A percentile compares a stretch with the other conserved stretches of the same genome.
Evolutionary conservation across 2,113 vertebrate genomes (phyloP).

Genomic region (Spea bombifrons): DNA sequence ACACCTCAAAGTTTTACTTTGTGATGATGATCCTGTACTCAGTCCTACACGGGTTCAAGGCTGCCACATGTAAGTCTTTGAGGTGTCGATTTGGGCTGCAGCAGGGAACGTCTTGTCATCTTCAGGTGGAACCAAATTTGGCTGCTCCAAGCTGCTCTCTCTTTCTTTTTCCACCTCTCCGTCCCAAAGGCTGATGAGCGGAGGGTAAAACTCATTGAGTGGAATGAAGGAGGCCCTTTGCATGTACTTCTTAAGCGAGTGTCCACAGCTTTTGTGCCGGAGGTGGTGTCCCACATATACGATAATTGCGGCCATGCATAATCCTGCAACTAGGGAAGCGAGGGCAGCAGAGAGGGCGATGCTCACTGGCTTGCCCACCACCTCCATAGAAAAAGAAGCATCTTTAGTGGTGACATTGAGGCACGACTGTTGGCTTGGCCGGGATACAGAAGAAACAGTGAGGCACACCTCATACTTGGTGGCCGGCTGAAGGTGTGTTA

Average conservation of each 20-base stretch:
- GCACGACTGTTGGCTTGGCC: conserved; percentile 61
- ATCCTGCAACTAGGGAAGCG: conserved; percentile 72
- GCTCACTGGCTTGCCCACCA: conserved; percentile 63
- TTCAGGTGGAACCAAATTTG: conserved; percentile 19
- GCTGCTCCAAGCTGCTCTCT: conserved; percentile 56
- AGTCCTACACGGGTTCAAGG: conserved; percentile 10
- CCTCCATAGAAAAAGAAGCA: conserved; percentile 65
- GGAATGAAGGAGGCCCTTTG: conserved; percentile 74
- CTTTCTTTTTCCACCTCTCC: conserved; percentile 73
- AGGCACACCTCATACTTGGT: conserved; percentile 73
- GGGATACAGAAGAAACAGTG: conserved; percentile 55
- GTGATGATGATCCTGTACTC: neutral
- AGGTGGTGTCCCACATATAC: conserved; percentile 69
- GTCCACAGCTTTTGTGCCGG: conserved; percentile 67
- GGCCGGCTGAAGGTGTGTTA: conserved; percentile 74
- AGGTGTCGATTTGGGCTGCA: conserved; percentile 71
- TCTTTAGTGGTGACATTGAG: conserved; percentile 75
- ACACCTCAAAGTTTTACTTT: neutral
- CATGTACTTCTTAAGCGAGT: conserved; percentile 76
- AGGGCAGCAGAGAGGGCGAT: conserved; percentile 71
- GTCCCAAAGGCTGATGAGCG: conserved; percentile 78
- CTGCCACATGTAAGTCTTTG: conserved; percentile 78
- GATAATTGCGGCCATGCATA: conserved; percentile 70
- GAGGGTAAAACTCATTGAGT: conserved; percentile 73
- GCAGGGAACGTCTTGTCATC: conserved; percentile 32